A percentile compares a stretch with the other conserved stretches of the same genome.
Conservation (phyloP, 2,797 vertebrate species). For the Emydoidea blandingii region DNA sequence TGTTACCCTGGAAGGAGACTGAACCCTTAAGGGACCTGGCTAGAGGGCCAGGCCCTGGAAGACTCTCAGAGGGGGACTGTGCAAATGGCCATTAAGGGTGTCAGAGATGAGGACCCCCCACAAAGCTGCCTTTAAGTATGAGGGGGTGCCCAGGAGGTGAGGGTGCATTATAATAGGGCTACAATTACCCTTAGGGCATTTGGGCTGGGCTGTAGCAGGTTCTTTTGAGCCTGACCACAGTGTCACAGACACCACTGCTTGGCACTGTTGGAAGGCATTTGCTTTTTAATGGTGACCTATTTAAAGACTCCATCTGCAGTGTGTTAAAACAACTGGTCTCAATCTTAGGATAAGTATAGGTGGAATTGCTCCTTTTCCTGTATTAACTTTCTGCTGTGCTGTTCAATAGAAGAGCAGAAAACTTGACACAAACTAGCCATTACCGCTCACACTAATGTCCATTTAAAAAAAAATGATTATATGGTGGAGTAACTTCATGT, state of each 20-base stretch:
- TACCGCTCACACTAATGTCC: constrained; percentile 1
- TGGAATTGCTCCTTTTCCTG: not conserved
- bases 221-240: not conserved
- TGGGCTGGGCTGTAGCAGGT: not conserved
- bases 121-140: not conserved
- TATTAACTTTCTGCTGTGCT: not conserved
- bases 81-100: not conserved
- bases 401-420: constrained; percentile 2
- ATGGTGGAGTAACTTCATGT: not conserved
- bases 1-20: not conserved
- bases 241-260: not conserved
- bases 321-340: not conserved
- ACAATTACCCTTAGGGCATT: not conserved
- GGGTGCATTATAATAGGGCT: not conserved
- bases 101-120: not conserved
- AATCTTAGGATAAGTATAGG: not conserved
- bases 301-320: constrained; percentile 32
- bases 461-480: not conserved
- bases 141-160: not conserved
- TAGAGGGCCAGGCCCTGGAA: not conserved
- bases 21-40: not conserved
- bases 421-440: not conserved
- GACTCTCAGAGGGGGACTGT: not conserved
- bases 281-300: not conserved
- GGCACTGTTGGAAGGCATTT: not conserved